Conservation (phyloP, 2,113 vertebrate species). For the Anolis carolinensis region DNA sequence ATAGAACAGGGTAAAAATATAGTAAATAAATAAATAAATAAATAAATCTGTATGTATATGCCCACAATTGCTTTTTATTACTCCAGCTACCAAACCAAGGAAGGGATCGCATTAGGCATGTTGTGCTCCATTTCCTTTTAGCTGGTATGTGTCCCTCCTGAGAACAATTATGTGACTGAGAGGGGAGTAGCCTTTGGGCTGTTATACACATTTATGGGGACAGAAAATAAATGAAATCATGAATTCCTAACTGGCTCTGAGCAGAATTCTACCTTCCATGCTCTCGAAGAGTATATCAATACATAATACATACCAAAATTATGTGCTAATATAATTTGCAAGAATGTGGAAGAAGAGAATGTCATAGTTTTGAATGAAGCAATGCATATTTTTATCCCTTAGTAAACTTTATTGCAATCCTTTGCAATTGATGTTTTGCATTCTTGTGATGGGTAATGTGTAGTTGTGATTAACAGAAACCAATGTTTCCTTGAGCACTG, state of each 20-base stretch:
- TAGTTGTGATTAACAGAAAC: neutral
- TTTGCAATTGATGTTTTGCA: neutral
- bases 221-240: neutral
- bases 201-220: neutral
- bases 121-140: neutral
- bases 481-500: neutral
- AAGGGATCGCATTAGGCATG: fast-evolving
- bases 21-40: no score
- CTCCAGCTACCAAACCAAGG: fast-evolving
- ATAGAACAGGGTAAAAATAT: no score
- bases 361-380: neutral
- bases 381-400: neutral
- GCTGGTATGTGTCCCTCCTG: neutral
- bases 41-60: no score
- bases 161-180: neutral
- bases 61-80: neutral
- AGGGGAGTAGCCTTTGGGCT: neutral
- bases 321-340: no score
- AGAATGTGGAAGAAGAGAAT: no score
- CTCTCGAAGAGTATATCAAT: neutral
- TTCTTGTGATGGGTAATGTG: neutral
- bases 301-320: neutral
- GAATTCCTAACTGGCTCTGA: neutral
- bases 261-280: fast-evolving
- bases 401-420: neutral